Conservation (phyloP, 2,113 vertebrate genomes). For the Amblyopsis rosae region DNA sequence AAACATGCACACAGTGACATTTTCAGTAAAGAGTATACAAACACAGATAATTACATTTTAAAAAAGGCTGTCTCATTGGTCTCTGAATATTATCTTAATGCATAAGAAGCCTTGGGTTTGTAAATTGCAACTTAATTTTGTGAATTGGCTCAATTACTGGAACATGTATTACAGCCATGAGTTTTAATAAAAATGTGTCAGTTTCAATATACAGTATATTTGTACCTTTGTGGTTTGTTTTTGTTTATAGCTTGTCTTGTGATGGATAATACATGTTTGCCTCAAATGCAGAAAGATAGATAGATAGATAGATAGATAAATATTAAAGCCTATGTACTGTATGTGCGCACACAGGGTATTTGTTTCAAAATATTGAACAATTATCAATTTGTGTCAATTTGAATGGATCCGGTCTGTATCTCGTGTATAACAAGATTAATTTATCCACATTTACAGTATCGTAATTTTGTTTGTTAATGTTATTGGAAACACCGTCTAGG, state of each 20-base stretch:
- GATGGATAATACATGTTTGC: no score
- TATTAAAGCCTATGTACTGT: no score
- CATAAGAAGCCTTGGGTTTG: slow-evolving; percentile 46
- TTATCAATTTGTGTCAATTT: no score
- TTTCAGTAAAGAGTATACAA: slow-evolving; percentile 48
- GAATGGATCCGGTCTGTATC: no score
- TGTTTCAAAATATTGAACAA: no score
- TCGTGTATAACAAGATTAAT: no score
- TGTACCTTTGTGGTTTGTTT: no score
- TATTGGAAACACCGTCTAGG: slow-evolving; percentile 41
- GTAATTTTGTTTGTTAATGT: slow-evolving; percentile 24
- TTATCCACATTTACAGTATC: neutral
- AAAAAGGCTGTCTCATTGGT: slow-evolving; percentile 34
- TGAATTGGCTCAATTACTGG: slow-evolving; percentile 67
- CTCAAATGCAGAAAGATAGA: no score
- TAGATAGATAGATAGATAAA: no score
- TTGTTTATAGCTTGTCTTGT: no score
- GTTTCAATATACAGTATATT: no score
- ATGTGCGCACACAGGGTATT: no score
- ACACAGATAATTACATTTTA: slow-evolving; percentile 60
- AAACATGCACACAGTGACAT: slow-evolving; percentile 17
- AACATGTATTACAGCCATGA: slow-evolving; percentile 61
- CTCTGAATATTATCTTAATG: slow-evolving; percentile 52
- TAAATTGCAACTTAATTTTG: slow-evolving; percentile 60
- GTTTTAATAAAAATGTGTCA: slow-evolving; percentile 17